Percentiles rank a stretch among this genome's conserved stretches.
Conservation (phyloP, 2,797 vertebrate genomes). For the Steatocranus sp. region DNA sequence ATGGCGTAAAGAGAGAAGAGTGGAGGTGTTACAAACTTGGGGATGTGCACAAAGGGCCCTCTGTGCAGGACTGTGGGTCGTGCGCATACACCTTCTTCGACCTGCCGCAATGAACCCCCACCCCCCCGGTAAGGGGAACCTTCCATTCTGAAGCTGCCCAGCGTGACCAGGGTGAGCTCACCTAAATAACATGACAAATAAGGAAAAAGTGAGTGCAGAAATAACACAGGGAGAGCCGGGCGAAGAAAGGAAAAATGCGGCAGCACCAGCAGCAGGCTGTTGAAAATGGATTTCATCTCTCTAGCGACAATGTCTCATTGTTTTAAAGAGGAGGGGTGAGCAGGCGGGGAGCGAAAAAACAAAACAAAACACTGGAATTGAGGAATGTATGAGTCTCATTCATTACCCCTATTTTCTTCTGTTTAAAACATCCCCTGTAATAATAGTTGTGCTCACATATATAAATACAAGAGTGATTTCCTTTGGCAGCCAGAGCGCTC, state of each 20-base stretch:
- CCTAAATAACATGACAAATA: constrained; percentile 69
- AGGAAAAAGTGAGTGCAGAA: constrained; percentile 62
- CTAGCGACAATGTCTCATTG: constrained; percentile 65
- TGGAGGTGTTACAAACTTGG: constrained; percentile 67
- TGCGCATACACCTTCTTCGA: constrained; percentile 15
- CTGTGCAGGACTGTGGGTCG: constrained; percentile 68
- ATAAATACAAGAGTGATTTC: constrained; percentile 58
- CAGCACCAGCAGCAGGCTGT: neutral
- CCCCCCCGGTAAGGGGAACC: constrained; percentile 9
- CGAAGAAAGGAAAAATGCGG: neutral
- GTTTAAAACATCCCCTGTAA: constrained; percentile 47
- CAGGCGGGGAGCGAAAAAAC: neutral
- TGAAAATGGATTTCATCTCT: constrained; percentile 48
- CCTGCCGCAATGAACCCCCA: constrained; percentile 27
- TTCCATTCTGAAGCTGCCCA: constrained; percentile 46
- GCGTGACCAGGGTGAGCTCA: constrained; percentile 54
- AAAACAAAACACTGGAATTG: constrained; percentile 44
- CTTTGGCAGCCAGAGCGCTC: constrained; percentile 40
- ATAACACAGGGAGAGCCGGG: constrained; percentile 1
- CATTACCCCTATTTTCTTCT: constrained; percentile 41
- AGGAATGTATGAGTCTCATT: constrained; percentile 61
- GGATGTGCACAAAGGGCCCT: constrained; percentile 68
- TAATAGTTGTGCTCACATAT: constrained; percentile 54
- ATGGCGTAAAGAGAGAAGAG: constrained; percentile 41
- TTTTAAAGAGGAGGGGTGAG: constrained; percentile 29